Base-by-base conservation (phyloP, 2,888 invertebrate genomes). In the Acanthosoma haemorrhoidale region DNA sequence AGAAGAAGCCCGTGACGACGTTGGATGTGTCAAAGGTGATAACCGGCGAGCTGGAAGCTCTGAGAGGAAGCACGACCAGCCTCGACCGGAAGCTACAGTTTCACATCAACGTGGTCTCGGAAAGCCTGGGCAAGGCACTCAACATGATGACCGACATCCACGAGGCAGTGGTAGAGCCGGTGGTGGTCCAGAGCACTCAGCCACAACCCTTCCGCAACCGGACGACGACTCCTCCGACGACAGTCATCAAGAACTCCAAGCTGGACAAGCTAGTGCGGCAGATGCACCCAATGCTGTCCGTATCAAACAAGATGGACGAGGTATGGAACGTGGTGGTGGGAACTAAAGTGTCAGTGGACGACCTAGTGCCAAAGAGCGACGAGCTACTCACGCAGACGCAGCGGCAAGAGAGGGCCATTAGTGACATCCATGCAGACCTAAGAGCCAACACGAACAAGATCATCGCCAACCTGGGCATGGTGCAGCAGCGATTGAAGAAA, bases 301-400 rank as follows among this genome's bases (percentile, higher is more conserved):
- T 92, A 1, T 90, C 92, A 0, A 91, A 92, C 78, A 92, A 92
- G 80, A 92, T 93, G 91, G 92, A 93, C 76, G 91, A 93, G 80
- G 92, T 93, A 3, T 93, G 92, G 92, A 89, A 91, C 78, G 91
- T 92, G 4, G 91, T 93, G 11, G 91, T 92, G 1, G 92, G 92
- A 13, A 92, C 92, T 3, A 93, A 93, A 78, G 91, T 90, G 76
- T 91, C 92, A 0, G 91, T 93, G 0, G 92, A 93, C 79, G 88
- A 91, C 79, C 82, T 93, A 66, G 85, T 93, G 39, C 92, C 93
- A 1, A 93, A 93, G 80, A 92, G 92, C 0, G 92, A 93, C 78
- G 91, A 92, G 76, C 81, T 93, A 4, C 81, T 94, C 13, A 90
- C 91, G 1, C 92, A 93, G 79, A 92, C 91, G 0, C 92, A 92